Evolutionary conservation across 2,888 invertebrate genomes (phyloP), one percentile per base, ranked within the genome.

Genomic region (Venusia cambrica): DNA sequence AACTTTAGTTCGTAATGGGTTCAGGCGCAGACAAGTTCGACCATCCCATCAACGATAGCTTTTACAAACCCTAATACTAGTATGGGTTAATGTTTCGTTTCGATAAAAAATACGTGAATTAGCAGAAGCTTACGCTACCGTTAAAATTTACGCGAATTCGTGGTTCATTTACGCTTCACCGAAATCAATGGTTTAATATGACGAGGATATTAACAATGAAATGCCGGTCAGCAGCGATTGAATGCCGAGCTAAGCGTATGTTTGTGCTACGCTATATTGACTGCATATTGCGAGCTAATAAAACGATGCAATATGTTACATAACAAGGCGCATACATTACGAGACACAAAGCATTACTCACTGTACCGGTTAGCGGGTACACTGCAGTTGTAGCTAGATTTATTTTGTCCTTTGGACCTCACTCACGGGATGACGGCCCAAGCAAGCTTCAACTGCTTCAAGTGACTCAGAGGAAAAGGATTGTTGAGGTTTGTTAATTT

Each of bases 401-500:
- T 62, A 50, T 64, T 63, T 59, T 52, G 62, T 57, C 62, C 66
- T 72, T 68, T 71, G 62, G 60, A 60, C 61, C 48, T 54, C 54
- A 45, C 54, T 56, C 54, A 61, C 55, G 55, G 47, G 57, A 67
- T 68, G 62, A 62, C n/a, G 57, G 50, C 51, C 47, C 18, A 21
- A 19, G 24, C 25, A 45, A 42, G 36, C 25, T 51, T 46, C 54
- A 48, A 47, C 49, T 43, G 36, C 25, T 51, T 46, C 54, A 48
- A 47, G 50, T 77, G 77, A 78, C 45, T 78, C 77, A 80, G 67
- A 73, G 76, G 77, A 74, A 78, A 73, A 66, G 71, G 63, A 64
- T 64, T 61, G 65, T 80, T 79, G 66, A 69, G 66, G 63, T 62
- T 70, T 61, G 67, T 72, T 68, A 63, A 70, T 69, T 64, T 53